Percentiles rank a stretch among this genome's conserved stretches.
Evolutionary conservation across 2,888 invertebrate genomes (phyloP).

Genomic region (Adelognathus sp.): DNA sequence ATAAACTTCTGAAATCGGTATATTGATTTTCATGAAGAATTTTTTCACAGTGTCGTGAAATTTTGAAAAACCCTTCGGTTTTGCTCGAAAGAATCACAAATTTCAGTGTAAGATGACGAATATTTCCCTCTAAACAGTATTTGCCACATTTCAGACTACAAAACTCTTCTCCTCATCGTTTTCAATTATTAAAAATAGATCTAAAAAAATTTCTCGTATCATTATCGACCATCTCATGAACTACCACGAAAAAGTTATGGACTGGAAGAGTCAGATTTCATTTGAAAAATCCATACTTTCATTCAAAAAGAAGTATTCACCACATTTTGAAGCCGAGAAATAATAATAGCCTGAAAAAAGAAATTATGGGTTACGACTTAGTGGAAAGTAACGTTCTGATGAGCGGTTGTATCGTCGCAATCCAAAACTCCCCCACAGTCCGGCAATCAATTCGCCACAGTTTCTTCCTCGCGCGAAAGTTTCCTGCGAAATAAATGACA

Average conservation of each 20-base stretch:
- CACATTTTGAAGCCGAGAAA: not conserved
- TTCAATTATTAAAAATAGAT: too few species aligned
- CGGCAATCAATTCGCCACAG: conserved; percentile 46
- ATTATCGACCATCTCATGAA: too few species aligned
- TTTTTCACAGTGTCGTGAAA: too few species aligned
- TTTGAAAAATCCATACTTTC: not conserved
- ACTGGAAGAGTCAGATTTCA: not conserved
- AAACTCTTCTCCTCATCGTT: too few species aligned
- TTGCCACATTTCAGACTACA: too few species aligned
- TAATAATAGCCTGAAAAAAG: not conserved
- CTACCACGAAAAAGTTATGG: not conserved
- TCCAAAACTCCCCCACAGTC: not conserved
- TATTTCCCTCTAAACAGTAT: too few species aligned
- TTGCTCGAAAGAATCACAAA: too few species aligned
- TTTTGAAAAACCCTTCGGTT: too few species aligned
- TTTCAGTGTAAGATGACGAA: too few species aligned
- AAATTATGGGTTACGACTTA: not conserved
- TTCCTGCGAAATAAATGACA: conserved; percentile 41
- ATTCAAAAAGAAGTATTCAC: not conserved
- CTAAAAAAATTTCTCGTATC: too few species aligned
- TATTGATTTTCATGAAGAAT: too few species aligned
- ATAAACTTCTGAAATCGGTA: too few species aligned
- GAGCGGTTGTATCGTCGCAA: conserved; percentile 12
- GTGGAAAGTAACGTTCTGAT: conserved; percentile 40
- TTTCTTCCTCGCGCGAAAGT: conserved; percentile 53